Conservation (phyloP, 2,797 vertebrate species). For the Naso thynnoides region DNA sequence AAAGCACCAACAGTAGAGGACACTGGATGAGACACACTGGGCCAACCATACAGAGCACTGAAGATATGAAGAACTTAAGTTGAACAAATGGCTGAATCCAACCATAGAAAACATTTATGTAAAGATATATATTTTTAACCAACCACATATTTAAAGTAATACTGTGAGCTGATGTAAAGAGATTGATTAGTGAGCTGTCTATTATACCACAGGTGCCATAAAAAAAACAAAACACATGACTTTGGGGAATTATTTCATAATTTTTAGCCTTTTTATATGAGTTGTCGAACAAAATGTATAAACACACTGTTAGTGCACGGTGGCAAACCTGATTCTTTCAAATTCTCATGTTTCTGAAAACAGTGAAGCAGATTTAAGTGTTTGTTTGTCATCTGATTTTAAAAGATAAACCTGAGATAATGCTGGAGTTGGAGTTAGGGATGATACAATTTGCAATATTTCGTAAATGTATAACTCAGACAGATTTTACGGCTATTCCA, state of each 20-base stretch:
- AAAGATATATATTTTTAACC: slow-evolving; percentile 95
- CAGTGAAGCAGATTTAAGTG: slow-evolving; percentile 38
- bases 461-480: slow-evolving; percentile 55
- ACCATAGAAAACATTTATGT: slow-evolving; percentile 89
- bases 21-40: slow-evolving; percentile 72
- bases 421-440: slow-evolving; percentile 35
- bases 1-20: slow-evolving; percentile 73
- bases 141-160: slow-evolving; percentile 93
- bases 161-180: slow-evolving; percentile 97
- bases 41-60: slow-evolving; percentile 50
- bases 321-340: slow-evolving; percentile 50
- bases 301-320: slow-evolving; percentile 48
- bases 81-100: slow-evolving; percentile 79
- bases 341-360: slow-evolving; percentile 44
- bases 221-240: slow-evolving; percentile 87
- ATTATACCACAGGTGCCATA: slow-evolving; percentile 99
- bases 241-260: slow-evolving; percentile 82
- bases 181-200: slow-evolving; percentile 94
- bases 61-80: slow-evolving; percentile 72
- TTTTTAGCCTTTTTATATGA: slow-evolving; percentile 78
- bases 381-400: slow-evolving; percentile 57
- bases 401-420: slow-evolving; percentile 38
- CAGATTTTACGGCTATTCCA: slow-evolving; percentile 57
- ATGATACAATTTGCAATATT: slow-evolving; percentile 56
- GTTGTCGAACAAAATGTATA: slow-evolving; percentile 59